Evolutionary conservation across 1,140 invertebrate species (phyloP).

Genomic region (Brachionus angularis): DNA sequence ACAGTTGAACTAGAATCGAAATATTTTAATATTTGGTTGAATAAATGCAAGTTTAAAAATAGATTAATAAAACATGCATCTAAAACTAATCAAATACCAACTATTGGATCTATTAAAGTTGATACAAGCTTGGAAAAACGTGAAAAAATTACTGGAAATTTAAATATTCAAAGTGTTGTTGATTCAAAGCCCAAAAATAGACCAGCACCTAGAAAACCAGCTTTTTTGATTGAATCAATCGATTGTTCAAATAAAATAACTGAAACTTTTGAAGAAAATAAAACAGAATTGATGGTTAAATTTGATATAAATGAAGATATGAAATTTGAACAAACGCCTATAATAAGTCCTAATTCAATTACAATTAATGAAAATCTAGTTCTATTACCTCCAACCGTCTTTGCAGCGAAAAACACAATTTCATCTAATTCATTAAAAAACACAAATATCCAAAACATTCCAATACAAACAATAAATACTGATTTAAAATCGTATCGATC

Average conservation of each 20-base stretch:
- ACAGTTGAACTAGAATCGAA: conserved; percentile 9
- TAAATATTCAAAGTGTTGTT: background rate
- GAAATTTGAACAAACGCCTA: background rate
- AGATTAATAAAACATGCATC: no score
- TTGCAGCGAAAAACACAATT: background rate
- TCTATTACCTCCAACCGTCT: conserved; percentile 25
- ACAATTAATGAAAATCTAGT: conserved; percentile 4
- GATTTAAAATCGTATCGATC: conserved; percentile 41
- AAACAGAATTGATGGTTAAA: no score
- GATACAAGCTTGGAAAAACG: conserved; percentile 10
- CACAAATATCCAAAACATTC: no score
- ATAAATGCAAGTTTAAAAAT: conserved; percentile 42
- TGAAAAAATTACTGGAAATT: background rate
- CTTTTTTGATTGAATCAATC: conserved; percentile 29
- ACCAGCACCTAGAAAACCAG: conserved; percentile 34
- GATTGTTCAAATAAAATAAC: conserved; percentile 8
- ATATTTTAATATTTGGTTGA: conserved; percentile 40
- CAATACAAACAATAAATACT: no score
- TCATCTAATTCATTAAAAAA: no score
- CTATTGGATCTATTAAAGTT: background rate
- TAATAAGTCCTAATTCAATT: background rate
- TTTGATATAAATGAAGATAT: conserved; percentile 1
- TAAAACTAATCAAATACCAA: no score
- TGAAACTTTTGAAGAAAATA: conserved; percentile 10
- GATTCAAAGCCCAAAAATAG: background rate